phyloP scores from a whole-genome alignment of 2,113 vertebrate genomes.

The Bos javanicus region DNA sequence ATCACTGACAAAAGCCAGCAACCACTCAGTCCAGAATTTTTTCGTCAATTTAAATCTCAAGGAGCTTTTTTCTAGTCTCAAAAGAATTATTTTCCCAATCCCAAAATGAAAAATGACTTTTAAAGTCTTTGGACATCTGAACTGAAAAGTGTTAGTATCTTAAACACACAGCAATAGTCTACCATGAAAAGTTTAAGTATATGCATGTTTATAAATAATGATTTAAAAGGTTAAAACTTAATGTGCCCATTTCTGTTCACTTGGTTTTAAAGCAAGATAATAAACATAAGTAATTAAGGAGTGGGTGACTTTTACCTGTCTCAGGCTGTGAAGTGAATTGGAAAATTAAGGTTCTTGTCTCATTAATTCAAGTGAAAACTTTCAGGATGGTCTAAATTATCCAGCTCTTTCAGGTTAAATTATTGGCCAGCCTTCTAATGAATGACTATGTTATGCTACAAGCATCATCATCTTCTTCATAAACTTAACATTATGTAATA shows the following conservation, averaged over 20 bases:
- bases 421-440: neutral
- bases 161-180: neutral
- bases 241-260: neutral
- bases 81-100: neutral
- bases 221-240: neutral
- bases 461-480: neutral
- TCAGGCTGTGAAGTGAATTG: neutral
- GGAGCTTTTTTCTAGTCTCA: neutral
- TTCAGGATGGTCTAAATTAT: neutral
- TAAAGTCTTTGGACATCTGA: neutral
- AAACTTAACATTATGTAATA: neutral
- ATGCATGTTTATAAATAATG: neutral
- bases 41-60: neutral
- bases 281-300: neutral
- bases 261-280: slow-evolving; percentile 16
- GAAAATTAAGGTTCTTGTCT: neutral
- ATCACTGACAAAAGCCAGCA: neutral
- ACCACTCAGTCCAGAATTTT: neutral
- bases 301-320: neutral
- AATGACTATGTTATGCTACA: neutral
- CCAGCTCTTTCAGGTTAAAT: neutral
- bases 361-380: slow-evolving; percentile 33
- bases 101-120: neutral
- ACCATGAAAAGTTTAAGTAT: neutral
- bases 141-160: neutral